phyloP scores from a whole-genome alignment of 2,113 vertebrate species.

The Thymallus thymallus region DNA sequence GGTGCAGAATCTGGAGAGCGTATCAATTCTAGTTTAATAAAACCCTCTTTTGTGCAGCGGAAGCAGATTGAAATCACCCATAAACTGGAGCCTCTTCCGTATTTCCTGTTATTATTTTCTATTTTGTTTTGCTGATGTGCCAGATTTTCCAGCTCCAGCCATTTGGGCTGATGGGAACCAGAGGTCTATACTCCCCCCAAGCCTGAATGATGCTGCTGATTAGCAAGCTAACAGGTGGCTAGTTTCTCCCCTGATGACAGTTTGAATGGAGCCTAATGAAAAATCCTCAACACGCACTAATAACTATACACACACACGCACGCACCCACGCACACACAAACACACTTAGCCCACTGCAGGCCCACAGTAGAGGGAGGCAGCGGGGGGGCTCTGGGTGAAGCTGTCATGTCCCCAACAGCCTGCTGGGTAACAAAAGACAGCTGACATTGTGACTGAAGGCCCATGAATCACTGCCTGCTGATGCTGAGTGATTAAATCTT shows the following conservation, averaged over 20 bases:
- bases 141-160: conserved; percentile 67
- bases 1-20: conserved; percentile 15
- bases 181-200: neutral
- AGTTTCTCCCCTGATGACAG: conserved; percentile 51
- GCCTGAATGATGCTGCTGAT: no score
- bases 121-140: conserved; percentile 63
- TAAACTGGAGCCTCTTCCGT: conserved; percentile 2
- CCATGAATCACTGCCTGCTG: conserved; percentile 15
- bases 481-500: conserved; percentile 11
- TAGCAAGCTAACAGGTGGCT: conserved; percentile 26
- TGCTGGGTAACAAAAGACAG: no score
- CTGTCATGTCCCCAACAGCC: no score
- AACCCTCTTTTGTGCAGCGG: conserved; percentile 27
- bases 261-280: conserved; percentile 57
- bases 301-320: neutral
- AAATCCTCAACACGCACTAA: neutral
- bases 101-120: conserved; percentile 27
- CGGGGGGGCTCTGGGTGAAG: no score
- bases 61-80: conserved; percentile 33
- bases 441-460: neutral
- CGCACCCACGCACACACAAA: neutral
- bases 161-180: conserved; percentile 59
- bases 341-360: neutral
- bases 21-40: conserved; percentile 43
- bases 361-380: neutral